Evolutionary conservation across 2,113 vertebrate species (phyloP).

Genomic region (Sinocyclocheilus rhinocerous): DNA sequence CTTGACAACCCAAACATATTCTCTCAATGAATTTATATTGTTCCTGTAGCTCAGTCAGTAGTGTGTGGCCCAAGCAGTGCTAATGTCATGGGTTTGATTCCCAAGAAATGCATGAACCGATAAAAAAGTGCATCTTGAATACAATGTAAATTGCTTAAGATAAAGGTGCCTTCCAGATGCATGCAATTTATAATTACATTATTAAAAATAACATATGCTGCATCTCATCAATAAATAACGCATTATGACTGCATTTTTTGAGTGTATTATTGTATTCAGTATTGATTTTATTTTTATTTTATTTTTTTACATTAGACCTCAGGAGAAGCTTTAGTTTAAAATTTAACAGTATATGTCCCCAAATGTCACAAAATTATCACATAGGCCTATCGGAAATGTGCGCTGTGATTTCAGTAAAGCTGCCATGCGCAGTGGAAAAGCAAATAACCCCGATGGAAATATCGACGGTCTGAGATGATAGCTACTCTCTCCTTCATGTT

Average conservation of each 20-base stretch:
- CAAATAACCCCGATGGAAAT: no score
- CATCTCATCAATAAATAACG: background rate
- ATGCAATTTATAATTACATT: no score
- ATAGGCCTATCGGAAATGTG: background rate
- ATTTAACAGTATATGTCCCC: background rate
- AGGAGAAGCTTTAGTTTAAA: background rate
- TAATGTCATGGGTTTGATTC: background rate
- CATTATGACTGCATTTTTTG: background rate
- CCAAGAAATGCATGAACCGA: no score
- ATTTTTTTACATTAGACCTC: background rate
- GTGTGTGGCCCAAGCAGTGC: background rate
- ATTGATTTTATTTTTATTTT: background rate
- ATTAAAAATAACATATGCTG: background rate
- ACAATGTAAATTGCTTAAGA: background rate
- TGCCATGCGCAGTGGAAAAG: background rate
- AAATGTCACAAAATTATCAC: background rate
- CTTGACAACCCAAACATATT: background rate
- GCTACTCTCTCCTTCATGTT: background rate
- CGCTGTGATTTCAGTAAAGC: background rate
- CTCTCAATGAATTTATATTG: background rate
- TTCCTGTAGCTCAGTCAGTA: background rate
- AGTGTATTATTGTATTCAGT: background rate
- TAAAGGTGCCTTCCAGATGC: background rate
- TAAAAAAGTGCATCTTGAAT: background rate
- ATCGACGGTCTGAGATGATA: background rate